A percentile compares a stretch with the other conserved stretches of the same genome.
phyloP scores from a whole-genome alignment of 1,140 invertebrate species.

The Ips nitidus region DNA sequence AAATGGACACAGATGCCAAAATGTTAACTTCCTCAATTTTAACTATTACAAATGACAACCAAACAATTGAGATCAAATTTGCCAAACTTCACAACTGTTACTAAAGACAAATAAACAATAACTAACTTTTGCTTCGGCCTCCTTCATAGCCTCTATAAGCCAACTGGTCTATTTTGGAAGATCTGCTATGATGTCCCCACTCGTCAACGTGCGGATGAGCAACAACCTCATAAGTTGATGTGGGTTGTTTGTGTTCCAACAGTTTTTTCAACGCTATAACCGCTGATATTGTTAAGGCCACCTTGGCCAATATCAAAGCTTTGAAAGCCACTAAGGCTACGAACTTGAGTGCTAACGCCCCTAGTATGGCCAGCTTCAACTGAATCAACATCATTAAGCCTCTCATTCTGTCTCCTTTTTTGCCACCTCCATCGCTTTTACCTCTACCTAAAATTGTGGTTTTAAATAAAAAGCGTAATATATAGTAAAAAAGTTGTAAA shows the following conservation, averaged over 20 bases:
- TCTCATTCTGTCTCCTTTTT: constrained; percentile 60
- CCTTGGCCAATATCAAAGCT: constrained; percentile 77
- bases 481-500: not conserved
- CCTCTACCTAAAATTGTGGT: constrained; percentile 24
- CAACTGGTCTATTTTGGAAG: constrained; percentile 51
- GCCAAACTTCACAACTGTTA: no score
- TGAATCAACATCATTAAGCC: constrained; percentile 74
- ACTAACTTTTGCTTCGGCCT: not conserved
- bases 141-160: constrained; percentile 60
- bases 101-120: no score
- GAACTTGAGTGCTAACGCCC: constrained; percentile 74
- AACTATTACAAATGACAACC: no score
- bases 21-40: no score
- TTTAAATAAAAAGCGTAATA: not conserved
- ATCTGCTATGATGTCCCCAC: constrained; percentile 53
- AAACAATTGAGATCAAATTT: no score
- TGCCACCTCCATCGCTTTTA: constrained; percentile 33
- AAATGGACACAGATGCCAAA: no score
- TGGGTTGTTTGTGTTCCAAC: constrained; percentile 66
- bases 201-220: constrained; percentile 68
- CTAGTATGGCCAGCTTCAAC: constrained; percentile 74
- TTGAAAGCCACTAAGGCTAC: constrained; percentile 81
- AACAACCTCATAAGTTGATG: constrained; percentile 69
- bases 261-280: constrained; percentile 80
- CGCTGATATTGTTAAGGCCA: constrained; percentile 72